Evolutionary conservation across 1,140 invertebrate genomes (phyloP), one percentile per base, ranked within the genome.

Genomic region (Araneus ventricosus): DNA sequence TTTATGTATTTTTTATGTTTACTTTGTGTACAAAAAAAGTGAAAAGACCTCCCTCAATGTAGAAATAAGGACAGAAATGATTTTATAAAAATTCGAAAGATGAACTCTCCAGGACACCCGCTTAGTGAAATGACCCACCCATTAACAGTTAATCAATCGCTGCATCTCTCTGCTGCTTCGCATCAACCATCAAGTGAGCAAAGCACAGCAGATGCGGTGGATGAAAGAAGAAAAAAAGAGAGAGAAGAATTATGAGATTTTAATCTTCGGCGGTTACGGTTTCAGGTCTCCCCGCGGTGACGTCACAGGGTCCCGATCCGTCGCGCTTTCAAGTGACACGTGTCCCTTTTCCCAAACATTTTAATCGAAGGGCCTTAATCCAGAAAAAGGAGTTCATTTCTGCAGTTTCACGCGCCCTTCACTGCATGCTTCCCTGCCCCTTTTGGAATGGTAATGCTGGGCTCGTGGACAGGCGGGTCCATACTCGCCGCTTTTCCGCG

Each of bases 331-430:
- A 52, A 37, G 27, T 17, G 89, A 82, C 89, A 91, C 89, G 89
- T 91, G 89, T 84, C 89, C 75, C 45, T 82, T 91, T 91, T 84
- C 89, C 89, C 75, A 91, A 91, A 82, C 75, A 84, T 91, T 91
- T 91, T 84, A 91, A 84, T 84, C 52, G 57, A 63, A 63, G n/a
- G 89, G 79, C 59, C 75, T 84, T 91, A 91, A 91, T 91, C 89
- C 89, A 91, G 89, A 84, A 91, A 90, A 91, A 91, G 87, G 63
- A 91, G 89, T 91, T 84, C 70, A 91, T 91, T 91, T 91, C 89
- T 61, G 45, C 75, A 82, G 59, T 79, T 91, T 37, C 70, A 59
- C 67, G 52, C 52, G 41, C 20, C 52, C 24, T 41, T 34, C 59
- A 41, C 14, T 61, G 89, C 89, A 91, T 67, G 89, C 89, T 84